Evolutionary conservation across 30 jellyfish, hydroid and myxozoan genomes (phyloP), one percentile per base, ranked within the genome.

Genomic region (Hydractinia symbiolongicarpus): DNA sequence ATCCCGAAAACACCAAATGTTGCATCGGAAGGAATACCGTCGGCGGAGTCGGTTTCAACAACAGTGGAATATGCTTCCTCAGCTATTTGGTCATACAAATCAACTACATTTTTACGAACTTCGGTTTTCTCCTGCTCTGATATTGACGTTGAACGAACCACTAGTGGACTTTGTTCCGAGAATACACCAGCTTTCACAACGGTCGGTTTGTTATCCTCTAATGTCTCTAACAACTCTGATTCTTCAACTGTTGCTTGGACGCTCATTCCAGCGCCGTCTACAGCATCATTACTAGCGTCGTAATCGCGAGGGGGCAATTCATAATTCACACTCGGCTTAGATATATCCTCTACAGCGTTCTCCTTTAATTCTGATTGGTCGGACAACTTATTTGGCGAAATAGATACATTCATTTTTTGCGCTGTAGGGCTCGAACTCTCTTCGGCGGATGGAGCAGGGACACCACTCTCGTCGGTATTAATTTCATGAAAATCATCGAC

Each of bases 21-120:
- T 7, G 80, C 80, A 7, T 30, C 67, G n/a, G 74, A 64, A 51
- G 74, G 74, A 64, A 44, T 64, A 64, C 52, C 40, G 16, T 64
- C 40, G 9, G 74, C 74, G 19, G 19, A 44, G 40, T 64, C 74
- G 40, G 74, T n/a, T 64, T 62, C 73, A 5, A 40, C 73, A 62
- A 62, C 73, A n/a, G n/a, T n/a, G n/a, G n/a, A n/a, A n/a, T n/a
- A n/a, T n/a, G 75, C 75, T 5, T 4, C 76, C 21, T 53, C 76
- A 66, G 76, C 76, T 11, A 58, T 50, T 74, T n/a, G 61, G 15
- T 74, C 83, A 40, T 74, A 74, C 51, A 74, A 58, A 74, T 74
- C 61, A 50, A 74, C 66, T 13, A 74, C 83, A 13, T 74, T 67
- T 55, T 74, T 66, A 11, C 76, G 51, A 5, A 74, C 68, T 50